phyloP scores from a whole-genome alignment of 2,797 vertebrate species.

The Silurus aristotelis region DNA sequence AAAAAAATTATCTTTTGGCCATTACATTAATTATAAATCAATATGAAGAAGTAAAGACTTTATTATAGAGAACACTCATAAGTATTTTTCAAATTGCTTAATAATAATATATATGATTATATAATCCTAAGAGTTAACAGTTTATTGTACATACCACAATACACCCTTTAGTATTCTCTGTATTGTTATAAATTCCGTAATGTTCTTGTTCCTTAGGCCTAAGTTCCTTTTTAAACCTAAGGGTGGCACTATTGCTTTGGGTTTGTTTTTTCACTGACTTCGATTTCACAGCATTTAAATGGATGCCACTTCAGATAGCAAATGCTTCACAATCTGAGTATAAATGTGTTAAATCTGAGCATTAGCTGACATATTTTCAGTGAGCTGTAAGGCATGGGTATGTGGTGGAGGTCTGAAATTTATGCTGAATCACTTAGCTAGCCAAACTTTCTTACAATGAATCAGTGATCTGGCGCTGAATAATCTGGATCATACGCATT shows the following conservation, averaged over 20 bases:
- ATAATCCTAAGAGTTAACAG: too few relatives aligned
- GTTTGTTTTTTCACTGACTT: conserved; percentile 33
- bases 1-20: background rate
- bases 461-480: background rate
- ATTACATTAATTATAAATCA: background rate
- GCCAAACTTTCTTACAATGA: background rate
- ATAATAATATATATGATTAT: background rate
- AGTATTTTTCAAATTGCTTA: background rate
- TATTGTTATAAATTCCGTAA: background rate
- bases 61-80: background rate
- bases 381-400: conserved; percentile 45
- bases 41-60: background rate
- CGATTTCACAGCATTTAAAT: conserved; percentile 43
- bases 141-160: background rate
- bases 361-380: conserved; percentile 35
- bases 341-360: conserved; percentile 14
- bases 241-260: conserved; percentile 62
- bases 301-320: conserved; percentile 48
- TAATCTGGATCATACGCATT: background rate
- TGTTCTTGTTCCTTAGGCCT: background rate
- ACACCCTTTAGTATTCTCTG: background rate
- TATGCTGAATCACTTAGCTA: conserved; percentile 18
- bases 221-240: conserved; percentile 49
- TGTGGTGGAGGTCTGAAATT: conserved; percentile 31
- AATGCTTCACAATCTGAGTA: conserved; percentile 47